A percentile compares a stretch with the other conserved stretches of the same genome.
These are phyloP conservation scores for Carterocephalus palaemon DNA, from an alignment of 2,888 invertebrate species.

Conservation along the genomic window DNA sequence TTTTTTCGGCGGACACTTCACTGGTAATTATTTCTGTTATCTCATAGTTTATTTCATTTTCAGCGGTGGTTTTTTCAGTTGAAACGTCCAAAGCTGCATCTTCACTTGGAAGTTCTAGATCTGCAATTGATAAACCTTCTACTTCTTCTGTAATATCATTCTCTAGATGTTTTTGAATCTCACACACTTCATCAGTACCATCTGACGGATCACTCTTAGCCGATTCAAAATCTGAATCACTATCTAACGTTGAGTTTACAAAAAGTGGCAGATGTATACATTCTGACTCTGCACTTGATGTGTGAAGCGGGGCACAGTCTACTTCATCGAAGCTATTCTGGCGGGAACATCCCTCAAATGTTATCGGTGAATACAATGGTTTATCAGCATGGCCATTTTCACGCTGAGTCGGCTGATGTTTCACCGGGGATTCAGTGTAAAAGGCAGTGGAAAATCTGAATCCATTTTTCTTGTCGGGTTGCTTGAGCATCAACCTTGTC, in stretches of 20 bases:
- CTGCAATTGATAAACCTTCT: slow-evolving; percentile 56
- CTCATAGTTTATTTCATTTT: slow-evolving; percentile 36
- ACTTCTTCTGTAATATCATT: slow-evolving; percentile 45
- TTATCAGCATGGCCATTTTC: slow-evolving; percentile 69
- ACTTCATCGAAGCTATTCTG: slow-evolving; percentile 66
- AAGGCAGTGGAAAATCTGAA: slow-evolving; percentile 65
- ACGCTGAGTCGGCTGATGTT: slow-evolving; percentile 60
- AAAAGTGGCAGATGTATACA: slow-evolving; percentile 45
- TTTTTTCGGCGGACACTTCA: slow-evolving; percentile 55
- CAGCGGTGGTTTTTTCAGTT: slow-evolving; percentile 31
- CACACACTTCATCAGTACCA: slow-evolving; percentile 47
- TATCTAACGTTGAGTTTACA: slow-evolving; percentile 49
- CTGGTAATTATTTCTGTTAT: slow-evolving; percentile 52
- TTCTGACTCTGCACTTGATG: slow-evolving; percentile 38
- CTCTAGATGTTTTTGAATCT: slow-evolving; percentile 44
- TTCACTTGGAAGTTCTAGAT: slow-evolving; percentile 49
- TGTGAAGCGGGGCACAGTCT: slow-evolving; percentile 47
- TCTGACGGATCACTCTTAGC: slow-evolving; percentile 71
- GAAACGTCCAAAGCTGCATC: slow-evolving; percentile 41
- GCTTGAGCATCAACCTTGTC: slow-evolving; percentile 50
- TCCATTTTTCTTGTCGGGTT: slow-evolving; percentile 77
- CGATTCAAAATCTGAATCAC: slow-evolving; percentile 73
- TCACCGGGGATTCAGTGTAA: slow-evolving; percentile 66
- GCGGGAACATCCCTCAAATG: slow-evolving; percentile 69
- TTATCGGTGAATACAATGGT: slow-evolving; percentile 66